These are phyloP conservation scores for Embidobia sp. DNA, from an alignment of 2,888 invertebrate species.

Conservation along the genomic window DNA sequence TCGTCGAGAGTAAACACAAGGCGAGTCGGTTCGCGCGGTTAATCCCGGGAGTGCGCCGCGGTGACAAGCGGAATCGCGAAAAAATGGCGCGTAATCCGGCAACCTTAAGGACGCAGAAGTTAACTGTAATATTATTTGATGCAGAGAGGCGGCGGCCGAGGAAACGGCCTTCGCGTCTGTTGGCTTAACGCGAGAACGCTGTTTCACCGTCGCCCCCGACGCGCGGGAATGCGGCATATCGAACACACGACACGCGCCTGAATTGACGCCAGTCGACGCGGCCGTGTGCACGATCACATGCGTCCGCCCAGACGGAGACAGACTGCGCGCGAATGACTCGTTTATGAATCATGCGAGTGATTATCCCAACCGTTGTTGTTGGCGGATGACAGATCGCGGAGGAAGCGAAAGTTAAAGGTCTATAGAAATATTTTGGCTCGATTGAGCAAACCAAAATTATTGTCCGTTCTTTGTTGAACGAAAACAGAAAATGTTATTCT, in stretches of 20 bases:
- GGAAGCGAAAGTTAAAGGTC: neutral
- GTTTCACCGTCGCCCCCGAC: conserved; percentile 30
- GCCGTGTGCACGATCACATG: neutral
- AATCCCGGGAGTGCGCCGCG: too few relatives aligned
- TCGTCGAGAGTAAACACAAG: too few relatives aligned
- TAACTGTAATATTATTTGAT: conserved; percentile 38
- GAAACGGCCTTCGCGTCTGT: conserved; percentile 47
- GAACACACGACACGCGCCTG: conserved; percentile 53
- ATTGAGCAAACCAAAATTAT: too few relatives aligned
- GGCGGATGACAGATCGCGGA: conserved; percentile 11
- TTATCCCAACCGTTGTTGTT: conserved; percentile 25
- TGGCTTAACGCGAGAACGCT: conserved; percentile 41
- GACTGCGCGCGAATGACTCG: conserved; percentile 41
- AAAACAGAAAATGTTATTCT: too few relatives aligned
- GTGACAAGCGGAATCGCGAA: conserved; percentile 17
- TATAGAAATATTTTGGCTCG: too few relatives aligned
- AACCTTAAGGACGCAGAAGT: conserved; percentile 26
- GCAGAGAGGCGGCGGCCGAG: conserved; percentile 16
- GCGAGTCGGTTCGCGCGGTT: too few relatives aligned
- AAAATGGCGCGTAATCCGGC: conserved; percentile 8
- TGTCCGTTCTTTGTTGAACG: too few relatives aligned
- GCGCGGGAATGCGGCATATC: conserved; percentile 45
- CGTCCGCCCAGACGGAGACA: conserved; percentile 17
- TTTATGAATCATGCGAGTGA: conserved; percentile 37
- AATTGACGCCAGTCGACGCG: conserved; percentile 18